Percentiles rank a stretch among this genome's conserved stretches.
Evolutionary conservation across 2,888 invertebrate species (phyloP).

Genomic region (Lycaena phlaeas): DNA sequence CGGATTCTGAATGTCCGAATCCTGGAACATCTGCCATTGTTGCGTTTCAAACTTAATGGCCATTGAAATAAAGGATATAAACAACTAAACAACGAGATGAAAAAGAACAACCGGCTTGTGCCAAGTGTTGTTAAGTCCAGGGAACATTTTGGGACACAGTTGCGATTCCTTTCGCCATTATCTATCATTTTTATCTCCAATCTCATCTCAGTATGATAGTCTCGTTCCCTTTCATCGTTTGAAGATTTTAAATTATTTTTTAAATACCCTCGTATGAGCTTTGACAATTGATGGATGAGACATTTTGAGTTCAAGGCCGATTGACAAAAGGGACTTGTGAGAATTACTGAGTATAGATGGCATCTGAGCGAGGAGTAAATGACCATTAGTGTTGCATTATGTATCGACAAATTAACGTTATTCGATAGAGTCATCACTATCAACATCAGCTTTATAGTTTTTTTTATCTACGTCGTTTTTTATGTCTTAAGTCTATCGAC

Average conservation of each 20-base stretch:
- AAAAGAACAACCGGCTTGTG: constrained; percentile 29
- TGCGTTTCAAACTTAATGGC: constrained; percentile 24
- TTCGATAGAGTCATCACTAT: too few species aligned
- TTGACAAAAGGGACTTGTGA: background rate
- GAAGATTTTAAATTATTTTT: constrained; percentile 5
- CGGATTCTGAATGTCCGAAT: constrained; percentile 32
- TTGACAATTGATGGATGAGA: background rate
- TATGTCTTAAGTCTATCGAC: too few species aligned
- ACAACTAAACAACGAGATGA: constrained; percentile 19
- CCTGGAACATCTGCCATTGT: constrained; percentile 17
- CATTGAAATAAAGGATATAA: constrained; percentile 21
- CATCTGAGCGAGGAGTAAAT: too few species aligned
- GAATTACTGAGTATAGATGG: too few species aligned
- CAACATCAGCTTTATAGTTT: too few species aligned
- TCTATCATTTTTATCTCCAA: constrained; percentile 19
- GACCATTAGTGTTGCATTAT: too few species aligned
- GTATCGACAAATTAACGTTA: too few species aligned
- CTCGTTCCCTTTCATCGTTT: constrained; percentile 1
- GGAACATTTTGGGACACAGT: constrained; percentile 14
- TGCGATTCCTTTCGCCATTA: constrained; percentile 20
- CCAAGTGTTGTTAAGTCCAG: constrained; percentile 19
- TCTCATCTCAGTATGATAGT: background rate
- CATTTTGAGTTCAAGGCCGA: background rate
- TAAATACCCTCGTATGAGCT: background rate
- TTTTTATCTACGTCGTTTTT: too few species aligned